Conservation (phyloP, 2,113 vertebrate species). For the Marmota flaviventris region DNA sequence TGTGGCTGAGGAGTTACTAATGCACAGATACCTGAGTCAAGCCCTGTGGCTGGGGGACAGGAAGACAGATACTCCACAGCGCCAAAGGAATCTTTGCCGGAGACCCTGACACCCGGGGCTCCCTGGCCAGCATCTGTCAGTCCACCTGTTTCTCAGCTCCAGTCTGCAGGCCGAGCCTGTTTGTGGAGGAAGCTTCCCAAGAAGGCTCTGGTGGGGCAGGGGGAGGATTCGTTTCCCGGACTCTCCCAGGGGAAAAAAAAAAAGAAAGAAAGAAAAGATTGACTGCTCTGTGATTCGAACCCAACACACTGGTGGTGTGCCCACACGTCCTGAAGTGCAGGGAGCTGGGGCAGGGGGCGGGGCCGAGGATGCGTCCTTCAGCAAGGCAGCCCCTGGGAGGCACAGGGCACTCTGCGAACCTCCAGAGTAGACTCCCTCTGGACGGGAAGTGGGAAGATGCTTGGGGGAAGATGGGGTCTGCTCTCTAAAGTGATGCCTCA, state of each 20-base stretch:
- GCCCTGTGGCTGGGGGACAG: not conserved
- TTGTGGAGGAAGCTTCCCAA: not conserved
- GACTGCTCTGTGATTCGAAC: conserved; percentile 61
- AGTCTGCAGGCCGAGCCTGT: not conserved
- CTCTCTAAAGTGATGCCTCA: not conserved
- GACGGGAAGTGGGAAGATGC: not conserved
- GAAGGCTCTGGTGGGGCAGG: not conserved
- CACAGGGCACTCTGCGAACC: conserved; percentile 38
- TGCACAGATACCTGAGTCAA: not conserved
- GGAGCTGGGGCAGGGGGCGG: not conserved
- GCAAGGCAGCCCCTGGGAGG: not conserved
- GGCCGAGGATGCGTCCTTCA: conserved; percentile 30
- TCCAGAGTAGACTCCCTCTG: not conserved
- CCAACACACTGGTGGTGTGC: not conserved
- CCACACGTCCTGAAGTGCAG: not conserved
- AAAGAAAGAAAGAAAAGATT: not conserved
- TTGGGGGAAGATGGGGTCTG: not conserved
- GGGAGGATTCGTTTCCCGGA: not conserved
- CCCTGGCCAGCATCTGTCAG: conserved; percentile 48
- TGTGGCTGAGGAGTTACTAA: conserved; percentile 30
- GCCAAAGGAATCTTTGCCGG: conserved; percentile 71
- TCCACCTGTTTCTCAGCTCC: conserved; percentile 54
- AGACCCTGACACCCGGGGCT: conserved; percentile 50
- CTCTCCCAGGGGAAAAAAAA: not conserved
- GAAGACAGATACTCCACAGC: conserved; percentile 2